Evolutionary conservation across 2,113 vertebrate species (phyloP), one percentile per base, ranked within the genome.

Genomic region (Aphyosemion australe): DNA sequence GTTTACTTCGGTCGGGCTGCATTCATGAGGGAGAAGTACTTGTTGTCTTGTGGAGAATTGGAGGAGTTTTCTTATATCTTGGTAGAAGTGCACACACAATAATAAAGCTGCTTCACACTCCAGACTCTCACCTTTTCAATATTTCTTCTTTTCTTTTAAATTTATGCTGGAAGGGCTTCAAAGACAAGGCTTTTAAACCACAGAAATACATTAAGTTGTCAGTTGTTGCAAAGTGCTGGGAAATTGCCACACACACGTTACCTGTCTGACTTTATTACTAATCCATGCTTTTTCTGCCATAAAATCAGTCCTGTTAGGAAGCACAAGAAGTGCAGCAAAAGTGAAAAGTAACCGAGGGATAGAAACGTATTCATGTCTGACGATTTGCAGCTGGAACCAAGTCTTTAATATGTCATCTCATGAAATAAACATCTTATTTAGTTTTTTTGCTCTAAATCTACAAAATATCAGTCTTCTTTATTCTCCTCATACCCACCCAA

Each of bases 171-270:
- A n/a, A 8, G 42, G n/a, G 56, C 58, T 72, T 76, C 72, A 60
- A 43, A 65, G 18, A 19, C 7, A 6, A 14, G 16, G 61, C 45
- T 79, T 74, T 72, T 46, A 78, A 81, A 76, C 68, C 52, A 72
- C 52, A 34, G 41, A 88, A 81, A 83, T 80, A 78, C 86, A 90
- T 89, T 84, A 85, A 79, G 83, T 69, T 79, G 74, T 86, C 80
- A 67, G 78, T 42, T 57, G 69, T 69, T 6, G 26, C 42, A 59
- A 59, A 54, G 42, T 45, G 41, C 46, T 62, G 42, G 21, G 42
- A 81, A 73, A 51, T 32, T 11, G 10, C 48, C 0, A 0, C 52
- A 49, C 56, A 61, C 15, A 39, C 18, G 37, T 60, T 65, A 83
- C 79, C 53, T 69, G 75, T 81, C 65, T 74, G 32, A 52, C 69